A percentile compares a stretch with the other conserved stretches of the same genome.
These are phyloP conservation scores for Sphaerodactylus townsendi DNA, from an alignment of 2,113 vertebrate genomes.

Conservation along the genomic window DNA sequence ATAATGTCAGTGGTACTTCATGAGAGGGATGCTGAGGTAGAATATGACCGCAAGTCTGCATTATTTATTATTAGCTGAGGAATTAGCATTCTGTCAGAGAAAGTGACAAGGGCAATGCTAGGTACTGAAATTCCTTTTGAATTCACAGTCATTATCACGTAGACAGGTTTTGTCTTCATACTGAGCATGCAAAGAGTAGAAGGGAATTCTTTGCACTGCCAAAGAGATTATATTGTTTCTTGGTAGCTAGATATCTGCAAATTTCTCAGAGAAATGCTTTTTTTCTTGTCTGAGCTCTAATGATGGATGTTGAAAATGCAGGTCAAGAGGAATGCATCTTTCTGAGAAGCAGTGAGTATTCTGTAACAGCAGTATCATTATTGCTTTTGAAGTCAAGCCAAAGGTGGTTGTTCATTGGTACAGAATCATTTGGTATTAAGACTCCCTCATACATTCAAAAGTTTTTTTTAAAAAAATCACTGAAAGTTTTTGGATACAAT, in stretches of 20 bases:
- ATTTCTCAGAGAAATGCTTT: not conserved
- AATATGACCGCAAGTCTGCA: not conserved
- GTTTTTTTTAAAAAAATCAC: not conserved
- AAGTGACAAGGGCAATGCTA: constrained; percentile 4
- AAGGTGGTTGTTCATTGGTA: not conserved
- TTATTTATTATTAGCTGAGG: constrained; percentile 10
- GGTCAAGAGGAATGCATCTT: not conserved
- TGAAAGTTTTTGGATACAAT: not conserved
- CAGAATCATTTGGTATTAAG: not conserved
- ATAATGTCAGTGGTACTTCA: constrained; percentile 18
- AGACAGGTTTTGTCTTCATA: not conserved
- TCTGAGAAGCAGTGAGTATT: not conserved
- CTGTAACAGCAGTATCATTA: not conserved
- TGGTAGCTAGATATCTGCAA: not conserved
- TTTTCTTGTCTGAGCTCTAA: not conserved
- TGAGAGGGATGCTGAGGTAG: not conserved
- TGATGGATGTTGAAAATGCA: not conserved
- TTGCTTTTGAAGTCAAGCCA: not conserved
- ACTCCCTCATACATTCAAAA: not conserved
- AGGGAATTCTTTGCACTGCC: not conserved
- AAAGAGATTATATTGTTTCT: not conserved
- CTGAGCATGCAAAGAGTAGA: not conserved
- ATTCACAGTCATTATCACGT: not conserved
- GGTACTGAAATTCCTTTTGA: not conserved
- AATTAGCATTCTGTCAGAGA: not conserved